Base-by-base conservation (phyloP, 2,797 vertebrate species). In the Xiphophorus birchmanni region DNA sequence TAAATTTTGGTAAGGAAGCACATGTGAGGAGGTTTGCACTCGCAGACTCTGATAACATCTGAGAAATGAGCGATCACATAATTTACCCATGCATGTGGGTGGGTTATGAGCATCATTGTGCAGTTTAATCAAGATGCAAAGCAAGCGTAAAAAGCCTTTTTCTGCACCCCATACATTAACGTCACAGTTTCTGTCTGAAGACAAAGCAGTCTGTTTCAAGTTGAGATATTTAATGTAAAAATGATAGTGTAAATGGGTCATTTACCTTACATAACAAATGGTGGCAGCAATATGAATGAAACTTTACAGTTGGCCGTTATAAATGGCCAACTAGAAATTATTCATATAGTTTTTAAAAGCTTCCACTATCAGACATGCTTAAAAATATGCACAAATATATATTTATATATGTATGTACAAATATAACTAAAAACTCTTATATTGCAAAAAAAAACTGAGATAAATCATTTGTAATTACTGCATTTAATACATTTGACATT, bases 121-220 rank as follows among this genome's bases (percentile, higher is more conserved):
- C 76, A 73, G 47, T 63, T 13, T 85, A 88, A 91, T 93, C 91
- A 89, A 87, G 87, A 90, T 90, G 37, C 10, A 76, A 82, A 75
- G 47, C 60, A 72, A 65, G n/a, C 8, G 5, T 17, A 6, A 23
- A n/a, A 74, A 86, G 48, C 4, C 47, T 52, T 52, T 52, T 63
- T 37, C 44, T 74, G 56, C 32, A 79, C 40, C 77, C 52, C 6
- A 18, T 65, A 32, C 23, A 83, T 75, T 73, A 77, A 83, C 82
- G 79, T 82, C 82, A 85, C 74, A 87, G 87, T 84, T 82, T 88
- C 86, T 80, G 10, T 89, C 32, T 85, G 84, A 90, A 85, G 89
- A 81, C 45, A 58, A 65, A 80, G 82, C 84, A 87, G 77, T 71
- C 15, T 0, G 32, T 82, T 77, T 82, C 45, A 80, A 56, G 56